Evolutionary conservation across 2,113 vertebrate species (phyloP).

Genomic region (Oncorhynchus keta): DNA sequence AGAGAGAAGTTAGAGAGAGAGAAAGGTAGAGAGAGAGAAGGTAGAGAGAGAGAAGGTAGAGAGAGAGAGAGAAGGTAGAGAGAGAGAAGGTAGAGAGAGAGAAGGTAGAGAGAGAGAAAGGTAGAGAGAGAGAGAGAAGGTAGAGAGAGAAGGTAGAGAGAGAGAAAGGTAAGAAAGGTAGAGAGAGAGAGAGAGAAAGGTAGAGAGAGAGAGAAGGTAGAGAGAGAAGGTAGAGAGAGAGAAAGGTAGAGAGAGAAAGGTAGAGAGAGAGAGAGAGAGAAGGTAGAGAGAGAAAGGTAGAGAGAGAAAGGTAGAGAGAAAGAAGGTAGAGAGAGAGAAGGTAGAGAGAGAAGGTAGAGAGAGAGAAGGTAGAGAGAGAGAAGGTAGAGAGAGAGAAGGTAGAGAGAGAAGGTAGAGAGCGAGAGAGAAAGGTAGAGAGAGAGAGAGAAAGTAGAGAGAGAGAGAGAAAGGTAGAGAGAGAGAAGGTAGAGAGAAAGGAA

Average conservation of each 20-base stretch:
- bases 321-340: neutral
- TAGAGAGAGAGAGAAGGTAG: neutral
- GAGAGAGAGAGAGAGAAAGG: neutral
- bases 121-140: too few species aligned
- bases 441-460: neutral
- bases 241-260: neutral
- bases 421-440: neutral
- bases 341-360: neutral
- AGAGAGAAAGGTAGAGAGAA: neutral
- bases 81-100: neutral
- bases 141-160: too few species aligned
- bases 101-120: neutral
- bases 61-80: neutral
- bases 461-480: neutral
- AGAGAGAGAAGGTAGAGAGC: rapidly evolving
- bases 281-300: too few species aligned
- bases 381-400: too few species aligned
- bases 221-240: neutral
- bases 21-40: too few species aligned
- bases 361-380: neutral
- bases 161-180: too few species aligned
- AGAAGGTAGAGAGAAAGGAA: neutral
- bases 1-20: neutral
- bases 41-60: neutral
- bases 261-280: too few species aligned